phyloP scores from a whole-genome alignment of 1,140 invertebrate genomes.

The Trichomalopsis sarcophagae region DNA sequence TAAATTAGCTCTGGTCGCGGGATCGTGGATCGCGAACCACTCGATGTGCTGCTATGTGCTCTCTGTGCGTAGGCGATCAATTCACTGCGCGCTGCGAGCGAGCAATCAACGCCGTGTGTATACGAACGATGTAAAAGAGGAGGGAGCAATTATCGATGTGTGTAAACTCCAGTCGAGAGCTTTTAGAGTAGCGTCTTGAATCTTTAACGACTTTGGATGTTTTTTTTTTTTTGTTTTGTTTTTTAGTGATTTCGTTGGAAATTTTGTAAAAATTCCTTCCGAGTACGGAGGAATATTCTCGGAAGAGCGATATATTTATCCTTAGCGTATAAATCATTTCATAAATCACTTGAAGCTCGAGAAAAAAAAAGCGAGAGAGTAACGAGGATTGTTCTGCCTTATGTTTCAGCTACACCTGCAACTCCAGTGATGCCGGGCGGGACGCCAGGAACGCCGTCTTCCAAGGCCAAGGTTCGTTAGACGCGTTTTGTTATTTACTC shows the following conservation, averaged over 20 bases:
- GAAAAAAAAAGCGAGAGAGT: neutral
- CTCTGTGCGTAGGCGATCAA: neutral
- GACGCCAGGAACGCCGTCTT: conserved; percentile 83
- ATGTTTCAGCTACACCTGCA: conserved; percentile 77
- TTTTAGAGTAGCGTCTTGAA: neutral
- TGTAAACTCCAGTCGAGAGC: neutral
- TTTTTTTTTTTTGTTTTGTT: no score
- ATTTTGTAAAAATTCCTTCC: no score
- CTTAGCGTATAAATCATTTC: neutral
- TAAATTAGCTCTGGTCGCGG: conserved; percentile 28
- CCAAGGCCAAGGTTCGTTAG: conserved; percentile 80
- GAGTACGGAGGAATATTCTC: neutral
- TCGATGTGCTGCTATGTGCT: neutral
- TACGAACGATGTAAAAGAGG: neutral
- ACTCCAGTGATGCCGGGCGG: conserved; percentile 85
- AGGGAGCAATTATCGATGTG: conserved; percentile 2
- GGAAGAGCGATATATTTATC: neutral
- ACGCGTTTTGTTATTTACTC: neutral
- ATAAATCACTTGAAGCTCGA: neutral
- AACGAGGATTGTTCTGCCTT: neutral
- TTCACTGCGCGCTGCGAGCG: neutral
- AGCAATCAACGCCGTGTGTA: neutral
- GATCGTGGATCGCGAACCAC: neutral
- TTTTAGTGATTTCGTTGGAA: no score
- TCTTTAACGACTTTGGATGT: neutral